Evolutionary conservation across 2,797 vertebrate genomes (phyloP).

Genomic region (Acanthopagrus latus): DNA sequence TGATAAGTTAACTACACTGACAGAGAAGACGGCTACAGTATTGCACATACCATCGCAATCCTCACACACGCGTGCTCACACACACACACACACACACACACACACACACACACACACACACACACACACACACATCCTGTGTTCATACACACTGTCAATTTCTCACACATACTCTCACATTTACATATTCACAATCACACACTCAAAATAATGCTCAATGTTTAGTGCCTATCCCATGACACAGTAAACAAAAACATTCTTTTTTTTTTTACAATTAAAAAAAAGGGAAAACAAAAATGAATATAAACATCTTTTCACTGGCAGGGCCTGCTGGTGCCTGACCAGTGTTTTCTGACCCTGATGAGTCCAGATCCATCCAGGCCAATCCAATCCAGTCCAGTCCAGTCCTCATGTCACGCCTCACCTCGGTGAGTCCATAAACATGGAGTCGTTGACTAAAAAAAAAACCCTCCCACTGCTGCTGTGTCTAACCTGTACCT

Average conservation of each 20-base stretch:
- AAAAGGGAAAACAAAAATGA: constrained; percentile 48
- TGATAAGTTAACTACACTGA: constrained; percentile 77
- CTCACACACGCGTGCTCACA: constrained; percentile 35
- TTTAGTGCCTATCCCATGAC: constrained; percentile 75
- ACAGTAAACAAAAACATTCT: constrained; percentile 79
- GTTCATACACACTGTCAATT: constrained; percentile 30
- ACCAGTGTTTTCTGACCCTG: constrained; percentile 72
- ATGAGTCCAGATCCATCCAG: constrained; percentile 73
- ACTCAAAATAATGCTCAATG: constrained; percentile 57
- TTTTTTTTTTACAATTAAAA: constrained; percentile 46
- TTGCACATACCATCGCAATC: constrained; percentile 77
- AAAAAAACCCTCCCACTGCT: neutral
- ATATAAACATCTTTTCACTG: constrained; percentile 80
- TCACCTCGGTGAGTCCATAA: constrained; percentile 72
- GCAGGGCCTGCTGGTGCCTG: constrained; percentile 60
- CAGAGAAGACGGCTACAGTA: constrained; percentile 74
- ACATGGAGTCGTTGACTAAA: constrained; percentile 41
- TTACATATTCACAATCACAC: constrained; percentile 54
- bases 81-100: constrained; percentile 14
- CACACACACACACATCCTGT: constrained; percentile 3
- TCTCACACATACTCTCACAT: constrained; percentile 32
- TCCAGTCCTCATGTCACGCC: constrained; percentile 65
- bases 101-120: constrained; percentile 28
- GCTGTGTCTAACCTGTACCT: constrained; percentile 61
- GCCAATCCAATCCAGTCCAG: constrained; percentile 57